Base-by-base conservation (phyloP, 2,797 vertebrate genomes). In the Cichlasoma orientale region DNA sequence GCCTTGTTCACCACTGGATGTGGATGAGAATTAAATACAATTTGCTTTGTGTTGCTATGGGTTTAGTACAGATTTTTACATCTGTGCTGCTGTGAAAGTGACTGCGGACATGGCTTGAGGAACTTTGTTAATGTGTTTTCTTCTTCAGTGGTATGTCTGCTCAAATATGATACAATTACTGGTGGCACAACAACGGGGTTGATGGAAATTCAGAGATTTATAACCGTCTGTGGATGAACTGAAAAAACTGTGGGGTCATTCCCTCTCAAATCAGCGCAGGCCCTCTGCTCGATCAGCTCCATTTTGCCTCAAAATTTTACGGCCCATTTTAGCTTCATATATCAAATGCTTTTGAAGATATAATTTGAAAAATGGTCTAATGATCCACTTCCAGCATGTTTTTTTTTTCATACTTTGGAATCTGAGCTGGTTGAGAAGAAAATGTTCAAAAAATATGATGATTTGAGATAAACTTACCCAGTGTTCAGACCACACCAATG, bases 11-110 rank as follows among this genome's bases (percentile, higher is more conserved):
- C 69, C n/a, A 78, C 59, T 82, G 75, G 80, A 89, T 84, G 83
- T 80, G 79, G 80, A 79, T 83, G 77, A 77, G 79, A 75, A 77
- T 93, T 90, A 88, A 90, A 88, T 78, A 85, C 82, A 90, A 88
- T 92, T 92, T 91, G 52, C 80, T 92, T 86, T 76, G 63, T 80
- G 84, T 76, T 76, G 56, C 69, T 82, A 18, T 72, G 56, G 36
- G 79, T 88, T 92, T 82, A 77, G 72, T 85, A 12, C 70, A 66
- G 66, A 70, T 84, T 81, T 36, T 33, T 80, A 71, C 55, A 55
- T 21, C 54, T 79, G 53, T 31, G 56, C 33, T 56, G 5, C 31
- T 79, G 53, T 61, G 44, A 58, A 55, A 84, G 41, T 75, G 59
- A 68, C 21, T 36, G 25, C 47, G 44, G 53, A 79, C 33, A 80